Evolutionary conservation across 2,888 invertebrate genomes (phyloP).

Genomic region (Danaus chrysippus): DNA sequence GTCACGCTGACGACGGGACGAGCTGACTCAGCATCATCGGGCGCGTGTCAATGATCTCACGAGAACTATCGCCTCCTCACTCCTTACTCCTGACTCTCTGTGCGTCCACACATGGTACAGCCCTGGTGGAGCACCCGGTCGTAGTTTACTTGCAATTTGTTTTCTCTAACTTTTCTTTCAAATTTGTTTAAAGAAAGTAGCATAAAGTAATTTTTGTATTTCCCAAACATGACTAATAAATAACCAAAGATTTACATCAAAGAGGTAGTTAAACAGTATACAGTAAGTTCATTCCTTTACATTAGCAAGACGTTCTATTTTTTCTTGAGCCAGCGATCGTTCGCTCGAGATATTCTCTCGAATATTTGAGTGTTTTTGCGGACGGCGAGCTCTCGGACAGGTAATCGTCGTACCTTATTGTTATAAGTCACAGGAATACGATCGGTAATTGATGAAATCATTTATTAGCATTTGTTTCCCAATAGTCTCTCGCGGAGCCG

Average conservation of each 20-base stretch:
- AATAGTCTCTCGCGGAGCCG: not conserved
- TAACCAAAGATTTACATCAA: constrained; percentile 3
- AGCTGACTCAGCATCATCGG: constrained; percentile 28
- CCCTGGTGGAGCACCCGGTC: too few relatives aligned
- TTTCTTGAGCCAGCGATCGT: constrained; percentile 1
- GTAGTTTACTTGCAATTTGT: not conserved
- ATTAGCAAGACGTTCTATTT: constrained; percentile 3
- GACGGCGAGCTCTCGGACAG: constrained; percentile 1
- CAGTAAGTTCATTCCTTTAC: constrained; percentile 1
- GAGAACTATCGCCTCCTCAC: not conserved
- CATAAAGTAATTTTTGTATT: not conserved
- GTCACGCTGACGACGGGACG: constrained; percentile 23
- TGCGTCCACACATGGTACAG: too few relatives aligned
- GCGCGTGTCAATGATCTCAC: constrained; percentile 33
- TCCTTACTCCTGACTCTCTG: too few relatives aligned
- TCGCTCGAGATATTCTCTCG: constrained; percentile 4
- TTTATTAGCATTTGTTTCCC: constrained; percentile 1
- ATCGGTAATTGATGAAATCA: not conserved
- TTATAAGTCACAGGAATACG: constrained; percentile 7
- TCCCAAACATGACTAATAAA: not conserved
- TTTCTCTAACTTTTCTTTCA: not conserved
- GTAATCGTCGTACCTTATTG: constrained; percentile 10
- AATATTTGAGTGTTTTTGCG: constrained; percentile 12
- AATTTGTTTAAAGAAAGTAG: not conserved
- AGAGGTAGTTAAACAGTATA: constrained; percentile 7